Conservation (phyloP, 2,113 vertebrate species). For the Peromyscus polionotus region DNA sequence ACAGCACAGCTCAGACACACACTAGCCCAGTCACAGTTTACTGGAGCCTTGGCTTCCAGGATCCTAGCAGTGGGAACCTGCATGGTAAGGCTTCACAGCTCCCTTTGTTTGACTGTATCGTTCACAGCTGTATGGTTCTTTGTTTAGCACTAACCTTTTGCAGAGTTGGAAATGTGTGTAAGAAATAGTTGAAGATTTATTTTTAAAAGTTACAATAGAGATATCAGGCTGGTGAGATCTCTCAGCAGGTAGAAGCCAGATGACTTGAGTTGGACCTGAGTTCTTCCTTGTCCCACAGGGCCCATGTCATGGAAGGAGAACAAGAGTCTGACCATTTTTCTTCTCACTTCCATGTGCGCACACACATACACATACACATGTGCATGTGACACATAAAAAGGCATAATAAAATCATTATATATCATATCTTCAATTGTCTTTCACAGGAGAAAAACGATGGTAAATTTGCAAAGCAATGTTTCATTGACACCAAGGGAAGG, state of each 20-base stretch:
- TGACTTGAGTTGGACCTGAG: too few species aligned
- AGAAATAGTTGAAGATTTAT: constrained; percentile 33
- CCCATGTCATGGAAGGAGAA: not conserved
- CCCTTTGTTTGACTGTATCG: not conserved
- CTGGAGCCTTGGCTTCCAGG: not conserved
- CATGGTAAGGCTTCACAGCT: not conserved
- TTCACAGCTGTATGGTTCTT: not conserved
- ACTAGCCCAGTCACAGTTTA: too few species aligned
- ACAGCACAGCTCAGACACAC: not conserved
- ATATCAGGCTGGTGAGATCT: not conserved
- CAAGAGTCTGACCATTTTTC: not conserved
- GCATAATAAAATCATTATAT: not conserved
- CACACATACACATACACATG: too few species aligned
- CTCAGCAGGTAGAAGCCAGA: not conserved
- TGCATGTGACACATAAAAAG: not conserved
- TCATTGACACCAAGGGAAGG: not conserved
- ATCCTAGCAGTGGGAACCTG: not conserved
- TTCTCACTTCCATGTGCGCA: not conserved
- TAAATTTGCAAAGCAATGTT: constrained; percentile 19
- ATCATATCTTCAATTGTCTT: not conserved
- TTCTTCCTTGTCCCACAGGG: too few species aligned
- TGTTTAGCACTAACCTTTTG: constrained; percentile 32
- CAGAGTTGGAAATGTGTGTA: not conserved
- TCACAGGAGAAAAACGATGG: not conserved
- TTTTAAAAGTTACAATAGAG: not conserved